Evolutionary conservation across 2,888 invertebrate genomes (phyloP).

Genomic region (Phrixothrix hirtus): DNA sequence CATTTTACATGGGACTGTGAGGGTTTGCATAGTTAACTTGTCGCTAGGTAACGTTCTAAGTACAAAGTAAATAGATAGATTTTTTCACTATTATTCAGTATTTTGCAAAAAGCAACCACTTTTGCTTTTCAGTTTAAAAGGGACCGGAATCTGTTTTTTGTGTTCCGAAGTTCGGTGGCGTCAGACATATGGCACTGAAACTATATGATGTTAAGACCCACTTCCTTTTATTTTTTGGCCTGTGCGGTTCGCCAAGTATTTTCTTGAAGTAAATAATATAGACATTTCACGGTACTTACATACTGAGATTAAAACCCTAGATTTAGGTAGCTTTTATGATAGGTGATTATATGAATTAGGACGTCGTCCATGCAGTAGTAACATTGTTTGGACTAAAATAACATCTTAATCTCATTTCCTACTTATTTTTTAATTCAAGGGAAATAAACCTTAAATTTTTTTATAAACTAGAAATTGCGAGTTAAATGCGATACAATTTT

Average conservation of each 20-base stretch:
- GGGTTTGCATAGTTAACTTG: neutral
- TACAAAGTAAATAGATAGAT: conserved; percentile 40
- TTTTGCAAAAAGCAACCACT: conserved; percentile 37
- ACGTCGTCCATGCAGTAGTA: conserved; percentile 1
- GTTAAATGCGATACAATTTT: too few species aligned
- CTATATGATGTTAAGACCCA: conserved; percentile 35
- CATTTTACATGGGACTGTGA: conserved; percentile 40
- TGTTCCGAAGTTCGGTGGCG: conserved; percentile 11
- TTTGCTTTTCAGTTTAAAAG: conserved; percentile 32
- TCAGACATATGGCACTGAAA: conserved; percentile 37
- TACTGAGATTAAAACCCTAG: conserved; percentile 45
- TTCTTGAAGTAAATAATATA: conserved; percentile 51
- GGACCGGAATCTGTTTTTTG: conserved; percentile 19
- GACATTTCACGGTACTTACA: conserved; percentile 54
- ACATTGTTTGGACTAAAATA: neutral
- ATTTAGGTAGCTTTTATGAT: conserved; percentile 48
- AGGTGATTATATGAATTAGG: conserved; percentile 47
- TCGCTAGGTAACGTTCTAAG: conserved; percentile 37
- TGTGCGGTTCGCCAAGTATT: conserved; percentile 46
- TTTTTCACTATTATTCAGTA: conserved; percentile 49
- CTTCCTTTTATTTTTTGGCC: conserved; percentile 45
- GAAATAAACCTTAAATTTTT: too few species aligned
- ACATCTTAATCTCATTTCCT: neutral
- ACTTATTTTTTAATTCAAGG: neutral
- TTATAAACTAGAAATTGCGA: too few species aligned